Conservation (phyloP, 2,797 vertebrate species). For the Telmatherina bonti region DNA sequence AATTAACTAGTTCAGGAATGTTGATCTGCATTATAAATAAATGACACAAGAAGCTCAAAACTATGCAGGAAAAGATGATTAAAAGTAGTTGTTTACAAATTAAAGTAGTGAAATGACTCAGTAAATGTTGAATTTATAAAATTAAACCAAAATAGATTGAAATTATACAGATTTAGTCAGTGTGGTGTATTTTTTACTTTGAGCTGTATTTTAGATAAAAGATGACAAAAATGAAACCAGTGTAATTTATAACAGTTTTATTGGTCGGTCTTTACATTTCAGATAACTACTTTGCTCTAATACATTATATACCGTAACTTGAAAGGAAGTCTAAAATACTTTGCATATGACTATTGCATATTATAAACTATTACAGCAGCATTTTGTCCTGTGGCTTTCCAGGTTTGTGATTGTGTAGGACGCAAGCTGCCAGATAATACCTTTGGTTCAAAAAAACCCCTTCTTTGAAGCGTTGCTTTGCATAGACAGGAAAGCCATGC, state of each 20-base stretch:
- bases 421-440: constrained; percentile 80
- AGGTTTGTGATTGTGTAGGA: constrained; percentile 80
- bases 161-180: too few relatives aligned
- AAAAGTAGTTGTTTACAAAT: too few relatives aligned
- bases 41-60: too few relatives aligned
- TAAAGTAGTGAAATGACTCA: too few relatives aligned
- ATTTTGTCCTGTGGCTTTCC: constrained; percentile 54
- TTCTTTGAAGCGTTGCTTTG: constrained; percentile 67
- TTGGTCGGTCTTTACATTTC: constrained; percentile 77
- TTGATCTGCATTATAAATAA: too few relatives aligned
- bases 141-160: too few relatives aligned
- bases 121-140: too few relatives aligned
- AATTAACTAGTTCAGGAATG: too few relatives aligned
- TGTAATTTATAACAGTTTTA: constrained; percentile 67
- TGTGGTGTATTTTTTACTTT: too few relatives aligned
- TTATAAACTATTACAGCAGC: constrained; percentile 70
- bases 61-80: too few relatives aligned
- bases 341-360: constrained; percentile 80
- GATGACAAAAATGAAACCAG: too few relatives aligned
- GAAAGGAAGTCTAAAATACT: constrained; percentile 73
- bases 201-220: too few relatives aligned
- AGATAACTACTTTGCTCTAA: constrained; percentile 70
- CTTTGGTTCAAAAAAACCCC: constrained; percentile 79
- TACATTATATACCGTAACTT: constrained; percentile 68
- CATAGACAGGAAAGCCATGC: constrained; percentile 63